Evolutionary conservation across 1,140 invertebrate species (phyloP).

Genomic region (Sweltsa coloradensis): DNA sequence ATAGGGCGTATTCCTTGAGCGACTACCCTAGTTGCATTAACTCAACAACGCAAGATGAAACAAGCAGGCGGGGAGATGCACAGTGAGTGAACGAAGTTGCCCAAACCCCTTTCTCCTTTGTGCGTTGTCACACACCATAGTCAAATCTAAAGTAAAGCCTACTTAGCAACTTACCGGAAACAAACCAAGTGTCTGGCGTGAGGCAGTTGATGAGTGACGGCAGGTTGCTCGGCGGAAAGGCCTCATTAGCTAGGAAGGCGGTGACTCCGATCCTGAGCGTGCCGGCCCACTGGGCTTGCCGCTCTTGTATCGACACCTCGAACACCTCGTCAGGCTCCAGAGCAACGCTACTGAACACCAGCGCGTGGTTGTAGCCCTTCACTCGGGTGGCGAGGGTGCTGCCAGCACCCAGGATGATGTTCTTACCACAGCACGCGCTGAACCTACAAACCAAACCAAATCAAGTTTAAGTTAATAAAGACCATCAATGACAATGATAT

Average conservation of each 20-base stretch:
- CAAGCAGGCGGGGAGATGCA: too few species aligned
- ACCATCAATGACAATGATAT: too few species aligned
- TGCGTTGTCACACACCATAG: too few species aligned
- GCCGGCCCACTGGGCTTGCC: constrained; percentile 55
- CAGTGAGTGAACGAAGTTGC: too few species aligned
- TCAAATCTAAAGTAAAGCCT: constrained; percentile 1
- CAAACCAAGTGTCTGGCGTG: constrained; percentile 47
- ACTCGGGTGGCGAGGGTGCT: constrained; percentile 49
- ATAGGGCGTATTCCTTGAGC: too few species aligned
- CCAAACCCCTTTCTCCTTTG: too few species aligned
- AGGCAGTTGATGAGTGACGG: constrained; percentile 43
- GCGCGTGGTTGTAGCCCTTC: constrained; percentile 47
- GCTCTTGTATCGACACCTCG: constrained; percentile 51
- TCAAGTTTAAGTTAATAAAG: too few species aligned
- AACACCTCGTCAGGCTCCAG: constrained; percentile 61
- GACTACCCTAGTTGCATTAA: too few species aligned
- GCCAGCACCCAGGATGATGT: constrained; percentile 53
- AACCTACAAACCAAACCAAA: constrained; percentile 29
- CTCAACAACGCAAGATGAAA: too few species aligned
- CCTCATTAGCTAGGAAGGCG: constrained; percentile 46
- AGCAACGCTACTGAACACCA: constrained; percentile 60
- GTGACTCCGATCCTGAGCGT: constrained; percentile 66
- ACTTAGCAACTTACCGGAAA: constrained; percentile 39
- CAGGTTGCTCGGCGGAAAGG: constrained; percentile 38
- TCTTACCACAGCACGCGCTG: constrained; percentile 60